These are phyloP conservation scores for Metaphire vulgaris DNA, from an alignment of 1,140 invertebrate genomes.

Conservation along the genomic window DNA sequence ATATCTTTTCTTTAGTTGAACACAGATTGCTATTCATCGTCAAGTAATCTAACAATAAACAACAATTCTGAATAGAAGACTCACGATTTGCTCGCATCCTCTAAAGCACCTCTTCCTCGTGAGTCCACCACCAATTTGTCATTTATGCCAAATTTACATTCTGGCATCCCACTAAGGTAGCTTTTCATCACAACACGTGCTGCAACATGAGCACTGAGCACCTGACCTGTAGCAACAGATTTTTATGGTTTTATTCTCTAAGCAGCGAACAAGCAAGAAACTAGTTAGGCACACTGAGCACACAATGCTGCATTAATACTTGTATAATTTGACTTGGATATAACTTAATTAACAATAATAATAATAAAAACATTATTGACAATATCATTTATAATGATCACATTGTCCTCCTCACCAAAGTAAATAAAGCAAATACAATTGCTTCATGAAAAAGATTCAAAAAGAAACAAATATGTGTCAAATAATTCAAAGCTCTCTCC, in stretches of 20 bases:
- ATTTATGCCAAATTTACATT: conserved; percentile 92
- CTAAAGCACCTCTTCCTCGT: conserved; percentile 64
- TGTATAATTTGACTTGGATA: not conserved
- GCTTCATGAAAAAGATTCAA: too few species aligned
- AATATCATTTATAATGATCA: too few species aligned
- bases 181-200: conserved; percentile 97
- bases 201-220: conserved; percentile 96
- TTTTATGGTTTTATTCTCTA: not conserved
- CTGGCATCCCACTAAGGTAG: conserved; percentile 99
- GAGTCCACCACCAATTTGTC: conserved; percentile 99
- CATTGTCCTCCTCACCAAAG: not conserved
- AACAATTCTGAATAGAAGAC: too few species aligned
- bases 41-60: too few species aligned
- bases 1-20: too few species aligned
- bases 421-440: not conserved
- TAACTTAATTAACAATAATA: too few species aligned
- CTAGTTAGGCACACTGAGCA: not conserved
- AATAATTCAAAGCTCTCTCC: not conserved
- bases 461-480: not conserved
- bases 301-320: not conserved
- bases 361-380: too few species aligned
- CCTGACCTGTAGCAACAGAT: conserved; percentile 66
- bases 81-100: conserved; percentile 67
- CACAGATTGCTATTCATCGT: too few species aligned
- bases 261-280: not conserved